Evolutionary conservation across 1,140 invertebrate species (phyloP).

Genomic region (Ceratosolen solmsi): DNA sequence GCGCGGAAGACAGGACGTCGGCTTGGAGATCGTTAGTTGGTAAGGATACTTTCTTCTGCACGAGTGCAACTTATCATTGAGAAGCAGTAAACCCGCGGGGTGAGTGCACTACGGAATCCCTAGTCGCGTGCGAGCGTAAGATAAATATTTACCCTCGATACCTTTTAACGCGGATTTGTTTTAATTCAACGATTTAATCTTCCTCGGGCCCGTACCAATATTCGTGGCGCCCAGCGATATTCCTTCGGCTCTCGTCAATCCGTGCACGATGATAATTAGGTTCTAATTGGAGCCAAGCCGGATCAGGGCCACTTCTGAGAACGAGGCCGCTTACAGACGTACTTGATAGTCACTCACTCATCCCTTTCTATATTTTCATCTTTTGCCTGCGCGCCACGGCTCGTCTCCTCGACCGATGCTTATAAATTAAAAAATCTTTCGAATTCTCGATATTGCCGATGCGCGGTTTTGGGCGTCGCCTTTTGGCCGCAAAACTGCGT

Average conservation of each 20-base stretch:
- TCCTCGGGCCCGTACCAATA: background rate
- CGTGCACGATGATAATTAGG: background rate
- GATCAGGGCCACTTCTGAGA: background rate
- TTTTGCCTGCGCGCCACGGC: too few relatives aligned
- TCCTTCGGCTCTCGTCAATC: background rate
- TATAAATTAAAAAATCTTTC: slow-evolving; percentile 20
- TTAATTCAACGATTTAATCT: background rate
- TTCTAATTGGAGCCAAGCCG: slow-evolving; percentile 7
- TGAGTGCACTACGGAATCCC: background rate
- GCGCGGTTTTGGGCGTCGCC: slow-evolving; percentile 3
- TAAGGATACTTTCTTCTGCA: background rate
- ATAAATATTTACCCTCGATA: slow-evolving; percentile 16
- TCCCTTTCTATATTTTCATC: background rate
- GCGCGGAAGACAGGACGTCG: background rate
- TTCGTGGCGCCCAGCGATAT: background rate
- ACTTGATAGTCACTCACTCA: background rate
- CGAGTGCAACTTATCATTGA: too few relatives aligned
- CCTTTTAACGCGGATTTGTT: background rate
- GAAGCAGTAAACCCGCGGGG: background rate
- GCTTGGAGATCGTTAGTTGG: background rate
- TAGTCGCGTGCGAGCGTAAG: background rate
- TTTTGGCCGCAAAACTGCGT: background rate
- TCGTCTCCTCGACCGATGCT: background rate
- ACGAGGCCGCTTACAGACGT: background rate
- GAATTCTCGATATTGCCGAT: background rate